A percentile compares a stretch with the other conserved stretches of the same genome.
These are phyloP conservation scores for Notocelia uddmanniana DNA, from an alignment of 2,888 invertebrate species.

Conservation along the genomic window DNA sequence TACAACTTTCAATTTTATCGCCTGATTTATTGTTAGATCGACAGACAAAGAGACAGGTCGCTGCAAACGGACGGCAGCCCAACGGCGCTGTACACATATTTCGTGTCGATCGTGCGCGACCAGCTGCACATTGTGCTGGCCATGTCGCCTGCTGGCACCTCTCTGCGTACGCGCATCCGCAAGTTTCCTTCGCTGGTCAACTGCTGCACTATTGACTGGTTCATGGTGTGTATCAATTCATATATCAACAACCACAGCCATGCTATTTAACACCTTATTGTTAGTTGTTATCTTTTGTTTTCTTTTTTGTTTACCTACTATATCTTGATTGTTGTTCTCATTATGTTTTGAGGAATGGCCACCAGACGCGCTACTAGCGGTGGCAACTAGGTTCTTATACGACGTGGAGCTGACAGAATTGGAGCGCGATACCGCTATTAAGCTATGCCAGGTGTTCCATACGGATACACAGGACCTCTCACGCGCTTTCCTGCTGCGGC, in stretches of 20 bases:
- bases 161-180: constrained; percentile 92
- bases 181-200: constrained; percentile 97
- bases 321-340: too few relatives aligned
- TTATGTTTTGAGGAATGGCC: constrained; percentile 91
- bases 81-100: constrained; percentile 95
- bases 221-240: constrained; percentile 85
- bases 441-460: constrained; percentile 96
- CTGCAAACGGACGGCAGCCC: constrained; percentile 97
- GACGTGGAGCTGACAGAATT: constrained; percentile 91
- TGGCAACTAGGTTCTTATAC: constrained; percentile 93
- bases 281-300: too few relatives aligned
- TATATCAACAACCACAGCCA: too few relatives aligned
- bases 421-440: constrained; percentile 92
- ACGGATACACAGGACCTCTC: constrained; percentile 92
- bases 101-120: constrained; percentile 94
- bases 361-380: constrained; percentile 95
- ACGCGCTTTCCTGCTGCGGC: constrained; percentile 84
- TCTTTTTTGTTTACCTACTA: too few relatives aligned
- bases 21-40: constrained; percentile 84
- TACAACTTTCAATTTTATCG: not conserved
- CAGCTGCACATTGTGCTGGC: constrained; percentile 95
- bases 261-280: too few relatives aligned
- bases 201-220: constrained; percentile 98
- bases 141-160: constrained; percentile 96
- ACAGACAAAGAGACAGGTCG: constrained; percentile 94